A percentile compares a stretch with the other conserved stretches of the same genome.
Evolutionary conservation across 2,888 invertebrate genomes (phyloP).

Genomic region (Synanthedon formicaeformis): DNA sequence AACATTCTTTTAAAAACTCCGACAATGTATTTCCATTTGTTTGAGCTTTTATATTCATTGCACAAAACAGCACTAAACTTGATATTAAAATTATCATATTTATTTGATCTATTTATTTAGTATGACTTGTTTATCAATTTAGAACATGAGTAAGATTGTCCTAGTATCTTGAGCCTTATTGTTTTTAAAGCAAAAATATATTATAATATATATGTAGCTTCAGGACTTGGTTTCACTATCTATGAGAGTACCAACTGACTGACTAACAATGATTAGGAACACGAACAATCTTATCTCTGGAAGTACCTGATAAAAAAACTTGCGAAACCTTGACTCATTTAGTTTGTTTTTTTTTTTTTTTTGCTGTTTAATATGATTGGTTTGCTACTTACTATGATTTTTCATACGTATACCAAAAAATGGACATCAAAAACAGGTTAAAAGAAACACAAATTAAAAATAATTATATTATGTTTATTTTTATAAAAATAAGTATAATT

Average conservation of each 20-base stretch:
- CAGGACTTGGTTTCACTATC: not conserved
- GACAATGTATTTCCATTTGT: constrained; percentile 8
- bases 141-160: not conserved
- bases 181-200: too few species aligned
- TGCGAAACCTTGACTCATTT: not conserved
- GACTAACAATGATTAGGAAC: constrained; percentile 2
- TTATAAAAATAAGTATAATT: too few species aligned
- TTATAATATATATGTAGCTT: too few species aligned
- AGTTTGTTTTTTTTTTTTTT: too few species aligned
- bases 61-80: constrained; percentile 1
- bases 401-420: too few species aligned
- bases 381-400: too few species aligned
- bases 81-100: not conserved
- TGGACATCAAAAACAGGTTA: too few species aligned
- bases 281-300: constrained; percentile 11
- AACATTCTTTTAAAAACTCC: constrained; percentile 61
- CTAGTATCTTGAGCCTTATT: too few species aligned
- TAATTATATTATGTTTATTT: too few species aligned
- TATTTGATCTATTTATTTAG: not conserved
- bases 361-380: too few species aligned
- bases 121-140: not conserved
- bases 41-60: constrained; percentile 4
- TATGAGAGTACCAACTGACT: not conserved
- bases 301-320: constrained; percentile 3
- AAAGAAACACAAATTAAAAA: too few species aligned